phyloP scores from a whole-genome alignment of 2,888 invertebrate species.

The Lydus trimaculatus region DNA sequence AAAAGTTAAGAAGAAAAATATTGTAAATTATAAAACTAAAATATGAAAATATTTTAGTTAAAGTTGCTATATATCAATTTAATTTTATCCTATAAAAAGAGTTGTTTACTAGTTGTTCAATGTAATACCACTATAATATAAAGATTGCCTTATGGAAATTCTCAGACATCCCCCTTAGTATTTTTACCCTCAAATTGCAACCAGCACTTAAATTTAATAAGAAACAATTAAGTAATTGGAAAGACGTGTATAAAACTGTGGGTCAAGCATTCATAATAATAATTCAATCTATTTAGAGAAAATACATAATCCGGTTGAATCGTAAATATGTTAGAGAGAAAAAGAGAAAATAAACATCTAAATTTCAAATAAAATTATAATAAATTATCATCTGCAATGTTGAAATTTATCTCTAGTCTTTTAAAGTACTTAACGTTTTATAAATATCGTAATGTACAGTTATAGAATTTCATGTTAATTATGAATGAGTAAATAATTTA shows the following conservation, averaged over 20 bases:
- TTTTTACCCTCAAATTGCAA: neutral
- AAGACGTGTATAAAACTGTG: neutral
- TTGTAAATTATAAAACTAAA: neutral
- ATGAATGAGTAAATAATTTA: neutral
- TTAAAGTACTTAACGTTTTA: neutral
- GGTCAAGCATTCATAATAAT: neutral
- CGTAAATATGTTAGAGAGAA: neutral
- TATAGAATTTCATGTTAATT: neutral
- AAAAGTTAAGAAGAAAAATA: neutral
- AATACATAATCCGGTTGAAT: neutral
- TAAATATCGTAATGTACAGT: neutral
- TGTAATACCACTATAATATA: conserved; percentile 3
- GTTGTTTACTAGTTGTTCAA: neutral
- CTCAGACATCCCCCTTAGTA: neutral
- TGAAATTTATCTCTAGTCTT: neutral
- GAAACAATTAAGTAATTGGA: conserved; percentile 9
- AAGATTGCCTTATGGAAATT: conserved; percentile 9
- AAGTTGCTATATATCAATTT: neutral
- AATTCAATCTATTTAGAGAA: conserved; percentile 4
- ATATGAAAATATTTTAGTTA: neutral
- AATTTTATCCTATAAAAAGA: neutral
- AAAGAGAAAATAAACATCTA: neutral
- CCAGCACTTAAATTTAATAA: neutral
- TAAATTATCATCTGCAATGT: neutral
- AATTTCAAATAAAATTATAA: conserved; percentile 3